Percentiles rank a stretch among this genome's conserved stretches.
phyloP scores from a whole-genome alignment of 2,888 invertebrate genomes.

The Terebella lapidaria region DNA sequence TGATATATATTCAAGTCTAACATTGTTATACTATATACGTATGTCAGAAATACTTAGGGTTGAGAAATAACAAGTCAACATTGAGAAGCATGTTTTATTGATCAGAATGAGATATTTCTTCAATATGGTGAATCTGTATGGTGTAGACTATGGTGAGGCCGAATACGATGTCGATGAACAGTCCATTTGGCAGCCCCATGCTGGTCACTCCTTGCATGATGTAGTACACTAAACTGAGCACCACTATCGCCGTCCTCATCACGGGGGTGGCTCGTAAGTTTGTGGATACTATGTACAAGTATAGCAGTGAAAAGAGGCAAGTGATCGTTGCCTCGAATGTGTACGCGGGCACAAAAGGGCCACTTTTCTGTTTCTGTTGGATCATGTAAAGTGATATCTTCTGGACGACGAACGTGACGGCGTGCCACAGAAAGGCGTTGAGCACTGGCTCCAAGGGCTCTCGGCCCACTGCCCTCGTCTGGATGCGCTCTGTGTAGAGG shows the following conservation, averaged over 20 bases:
- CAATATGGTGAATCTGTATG: background rate
- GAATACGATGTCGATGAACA: constrained; percentile 19
- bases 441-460: background rate
- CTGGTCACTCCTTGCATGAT: constrained; percentile 7
- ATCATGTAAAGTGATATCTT: constrained; percentile 2
- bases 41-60: no score
- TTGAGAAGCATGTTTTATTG: no score
- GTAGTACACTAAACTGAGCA: constrained; percentile 13
- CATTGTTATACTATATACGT: no score
- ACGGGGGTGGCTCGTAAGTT: background rate
- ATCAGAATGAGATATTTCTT: no score
- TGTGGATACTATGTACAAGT: constrained; percentile 1
- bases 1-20: no score
- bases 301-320: constrained; percentile 3
- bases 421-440: constrained; percentile 5
- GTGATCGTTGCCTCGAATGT: background rate
- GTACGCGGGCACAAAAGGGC: background rate
- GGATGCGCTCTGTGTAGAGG: background rate
- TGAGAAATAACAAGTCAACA: no score
- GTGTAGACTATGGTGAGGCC: constrained; percentile 5
- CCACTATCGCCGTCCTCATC: constrained; percentile 4
- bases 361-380: background rate
- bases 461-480: background rate
- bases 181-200: constrained; percentile 16
- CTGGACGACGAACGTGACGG: constrained; percentile 6